Evolutionary conservation across 2,113 vertebrate species (phyloP).

Genomic region (Gnathonemus echidnorhynchus): DNA sequence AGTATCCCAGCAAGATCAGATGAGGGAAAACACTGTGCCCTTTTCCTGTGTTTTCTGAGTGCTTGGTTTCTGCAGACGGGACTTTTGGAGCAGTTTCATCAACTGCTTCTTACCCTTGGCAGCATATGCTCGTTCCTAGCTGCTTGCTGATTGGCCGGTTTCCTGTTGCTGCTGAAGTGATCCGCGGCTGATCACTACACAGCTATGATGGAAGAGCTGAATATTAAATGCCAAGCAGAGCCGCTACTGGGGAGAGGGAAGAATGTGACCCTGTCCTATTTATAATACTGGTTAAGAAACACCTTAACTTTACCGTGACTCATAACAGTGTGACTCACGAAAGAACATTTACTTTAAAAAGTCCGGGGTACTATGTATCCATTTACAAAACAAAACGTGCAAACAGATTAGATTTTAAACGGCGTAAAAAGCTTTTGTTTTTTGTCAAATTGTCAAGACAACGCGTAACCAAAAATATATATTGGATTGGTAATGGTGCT

Average conservation of each 20-base stretch:
- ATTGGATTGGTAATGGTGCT: neutral
- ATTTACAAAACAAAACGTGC: neutral
- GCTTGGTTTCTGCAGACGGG: conserved; percentile 36
- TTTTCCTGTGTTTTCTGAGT: conserved; percentile 45
- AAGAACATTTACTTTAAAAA: neutral
- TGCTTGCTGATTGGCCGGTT: conserved; percentile 15
- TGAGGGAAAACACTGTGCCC: conserved; percentile 52
- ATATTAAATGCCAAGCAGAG: conserved; percentile 45
- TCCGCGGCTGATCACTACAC: conserved; percentile 37
- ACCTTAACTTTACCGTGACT: conserved; percentile 42
- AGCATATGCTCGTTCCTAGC: neutral
- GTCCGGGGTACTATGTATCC: neutral
- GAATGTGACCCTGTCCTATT: conserved; percentile 77
- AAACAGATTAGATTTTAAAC: neutral
- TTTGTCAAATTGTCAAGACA: neutral
- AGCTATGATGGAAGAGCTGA: conserved; percentile 49
- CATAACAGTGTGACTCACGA: neutral
- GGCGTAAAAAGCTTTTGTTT: neutral
- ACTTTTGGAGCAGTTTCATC: conserved; percentile 45
- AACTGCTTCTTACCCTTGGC: conserved; percentile 22
- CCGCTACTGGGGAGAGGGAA: conserved; percentile 54
- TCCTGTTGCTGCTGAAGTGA: conserved; percentile 40
- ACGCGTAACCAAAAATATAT: neutral
- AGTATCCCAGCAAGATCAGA: conserved; percentile 65
- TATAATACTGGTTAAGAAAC: conserved; percentile 73